Base-by-base conservation (phyloP, 1,140 invertebrate species). In the Vollenhovia emeryi region DNA sequence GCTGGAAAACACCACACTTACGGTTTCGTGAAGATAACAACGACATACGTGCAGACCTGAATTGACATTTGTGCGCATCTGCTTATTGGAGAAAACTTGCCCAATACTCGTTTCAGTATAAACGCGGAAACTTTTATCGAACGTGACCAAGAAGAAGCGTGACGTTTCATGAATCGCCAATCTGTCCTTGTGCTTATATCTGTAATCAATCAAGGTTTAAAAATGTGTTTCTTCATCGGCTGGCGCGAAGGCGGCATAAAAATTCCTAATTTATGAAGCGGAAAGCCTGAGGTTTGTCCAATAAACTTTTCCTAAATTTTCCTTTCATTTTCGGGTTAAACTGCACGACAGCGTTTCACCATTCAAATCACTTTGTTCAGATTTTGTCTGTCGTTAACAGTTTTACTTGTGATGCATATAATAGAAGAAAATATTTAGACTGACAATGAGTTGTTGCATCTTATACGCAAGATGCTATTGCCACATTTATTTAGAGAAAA, bases 181-280 rank as follows among this genome's bases (percentile, higher is more conserved):
- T 88, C 84, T 18, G 62, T 85, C 33, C 55, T 87, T 24, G 87
- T 89, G 33, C 76, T 66, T 36, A 57, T 74, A 66, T 86, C 86
- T 50, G 76, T 90, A 57, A 76, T 89, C 84, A 71, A 87, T 59
- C 87, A 62, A 52, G n/a, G 36, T 45, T 79, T 86, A 88, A 91
- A 89, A 89, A 93, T 93, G 93, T 93, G 92, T 90, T 93, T 93
- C 88, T 89, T 94, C 85, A 92, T 93, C 55, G 92, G 93, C 30
- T 93, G 93, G 91, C 91, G 93, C 62, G 92, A 94, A 86, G 93
- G 92, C 66, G 93, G 92, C 86, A 93, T 94, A 91, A 93, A 94
- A 92, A 93, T 93, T 91, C 92, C 92, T 87, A 89, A 92, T 91
- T 93, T 93, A 83, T 93, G 91, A 92, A 82, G 60, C 30, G 24